A percentile compares a stretch with the other conserved stretches of the same genome.
Conservation (phyloP, 2,888 invertebrate genomes). For the Malthinus seriepunctatus region DNA sequence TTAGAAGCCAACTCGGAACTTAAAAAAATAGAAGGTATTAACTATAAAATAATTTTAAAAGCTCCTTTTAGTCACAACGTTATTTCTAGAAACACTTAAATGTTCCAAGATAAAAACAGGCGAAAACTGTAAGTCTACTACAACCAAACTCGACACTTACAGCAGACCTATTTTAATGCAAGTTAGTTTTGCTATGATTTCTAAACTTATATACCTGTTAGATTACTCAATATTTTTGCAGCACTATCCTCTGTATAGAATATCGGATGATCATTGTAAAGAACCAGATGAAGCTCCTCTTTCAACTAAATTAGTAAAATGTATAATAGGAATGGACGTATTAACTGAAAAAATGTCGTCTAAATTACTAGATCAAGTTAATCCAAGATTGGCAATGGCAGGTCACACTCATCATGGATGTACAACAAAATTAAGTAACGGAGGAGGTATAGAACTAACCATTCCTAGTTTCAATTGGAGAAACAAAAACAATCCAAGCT, state of each 20-base stretch:
- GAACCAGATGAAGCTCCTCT: constrained; percentile 71
- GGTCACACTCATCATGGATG: constrained; percentile 63
- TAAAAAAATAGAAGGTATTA: constrained; percentile 36
- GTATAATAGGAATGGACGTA: constrained; percentile 87
- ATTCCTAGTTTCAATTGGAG: constrained; percentile 97
- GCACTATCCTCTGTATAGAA: constrained; percentile 93
- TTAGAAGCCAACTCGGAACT: no score
- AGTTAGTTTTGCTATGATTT: constrained; percentile 56
- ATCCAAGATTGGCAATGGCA: no score
- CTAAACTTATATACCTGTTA: no score
- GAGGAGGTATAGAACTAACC: constrained; percentile 72
- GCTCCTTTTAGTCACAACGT: no score
- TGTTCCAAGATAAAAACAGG: constrained; percentile 32
- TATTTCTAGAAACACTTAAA: no score
- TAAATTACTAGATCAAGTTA: constrained; percentile 44
- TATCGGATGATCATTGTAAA: constrained; percentile 81
- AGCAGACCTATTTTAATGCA: constrained; percentile 83
- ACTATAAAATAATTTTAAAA: constrained; percentile 3
- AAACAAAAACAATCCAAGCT: constrained; percentile 88
- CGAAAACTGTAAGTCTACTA: constrained; percentile 28
- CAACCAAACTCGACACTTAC: constrained; percentile 59
- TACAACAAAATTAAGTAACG: constrained; percentile 56
- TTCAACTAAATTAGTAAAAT: constrained; percentile 67
- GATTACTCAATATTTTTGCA: not conserved
- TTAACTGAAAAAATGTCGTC: constrained; percentile 83